Base-by-base conservation (phyloP, 2,113 vertebrate species). In the Marcusenius ussheri region DNA sequence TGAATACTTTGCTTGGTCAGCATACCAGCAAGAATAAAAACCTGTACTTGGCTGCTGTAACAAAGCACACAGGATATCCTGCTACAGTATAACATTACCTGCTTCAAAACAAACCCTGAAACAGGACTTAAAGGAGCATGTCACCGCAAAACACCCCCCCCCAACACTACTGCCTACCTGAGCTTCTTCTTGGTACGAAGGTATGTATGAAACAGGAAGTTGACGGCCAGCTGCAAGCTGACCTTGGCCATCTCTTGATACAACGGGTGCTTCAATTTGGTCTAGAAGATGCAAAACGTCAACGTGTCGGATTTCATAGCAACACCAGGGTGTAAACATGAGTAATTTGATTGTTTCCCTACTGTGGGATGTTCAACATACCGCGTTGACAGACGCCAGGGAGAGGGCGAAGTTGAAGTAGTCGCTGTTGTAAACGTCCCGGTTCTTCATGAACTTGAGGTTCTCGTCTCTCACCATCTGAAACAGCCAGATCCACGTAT, bases 391-490 rank as follows among this genome's bases (percentile, higher is more conserved):
- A 0, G 98, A 99, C 0, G 98, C 97, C 92, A 99, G 94, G 0
- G 98, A 99, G 90, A 99, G 95, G 88, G 98, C 97, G 95, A 99
- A 99, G 94, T 96, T 99, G 95, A 99, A 99, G 94, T 99, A 99
- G 94, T 99, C 98, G 90, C 97, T 98, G 94, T 98, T 98, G 94
- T 99, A 99, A 46, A 99, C 96, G 90, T 99, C 98, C 95, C 98
- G 96, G 91, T 99, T 99, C 96, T 97, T 99, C 98, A 99, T 99
- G 93, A 99, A 99, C 94, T 97, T 99, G 91, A 99, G 96, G 92
- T 99, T 99, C 94, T 99, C 98, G 90, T 99, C 98, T 94, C 98
- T 96, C 92, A 99, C 98, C 96, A 98, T 99, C 98, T 99, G 88
- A 58, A 7, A 13, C 51, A 17, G 80, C 15, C 90, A 3, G 87